Base-by-base conservation (phyloP, 2,113 vertebrate species). In the Cacatua alba region DNA sequence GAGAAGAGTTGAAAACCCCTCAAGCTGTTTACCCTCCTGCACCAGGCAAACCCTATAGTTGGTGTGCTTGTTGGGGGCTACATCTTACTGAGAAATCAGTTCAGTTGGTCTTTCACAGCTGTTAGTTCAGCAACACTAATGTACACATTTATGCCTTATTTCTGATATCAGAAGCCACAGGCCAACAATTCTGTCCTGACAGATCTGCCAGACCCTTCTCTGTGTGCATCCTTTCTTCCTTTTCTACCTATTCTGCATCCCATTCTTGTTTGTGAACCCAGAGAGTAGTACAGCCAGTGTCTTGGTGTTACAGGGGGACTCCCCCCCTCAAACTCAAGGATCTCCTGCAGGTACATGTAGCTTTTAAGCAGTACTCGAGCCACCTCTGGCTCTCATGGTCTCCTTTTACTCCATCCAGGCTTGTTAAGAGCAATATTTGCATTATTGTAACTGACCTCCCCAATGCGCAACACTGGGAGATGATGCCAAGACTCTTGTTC, bases 401-500 rank as follows among this genome's bases (percentile, higher is more conserved):
- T 95, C 20, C 60, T 72, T 95, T 71, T 60, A 86, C 1, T 5
- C 23, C 71, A 88, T 23, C 24, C 41, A 83, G 41, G 19, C 91
- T 92, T 90, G 19, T 88, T 86, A 92, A 88, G 65, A 91, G 76
- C 69, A 81, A 31, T 81, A 85, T 90, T 95, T 90, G 41, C 71
- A 28, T 86, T 95, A 80, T 69, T 94, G 7, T 82, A 94, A 81
- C 76, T 93, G 87, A 92, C 15, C 63, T 92, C 43, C 51, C 49
- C 85, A 83, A 75, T 91, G 26, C 67, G 49, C 20, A 86, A 33
- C 65, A 84, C 29, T 48, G 77, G 75, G 51, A 62, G 81, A 74
- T 90, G 62, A 87, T 64, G 93, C 83, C 86, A 91, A 88, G 91
- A 63, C 69, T 91, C 89, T 95, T 87, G 86, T 88, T 97, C 94